Evolutionary conservation across 2,888 invertebrate genomes (phyloP).

Genomic region (Caenorhabditis becei): DNA sequence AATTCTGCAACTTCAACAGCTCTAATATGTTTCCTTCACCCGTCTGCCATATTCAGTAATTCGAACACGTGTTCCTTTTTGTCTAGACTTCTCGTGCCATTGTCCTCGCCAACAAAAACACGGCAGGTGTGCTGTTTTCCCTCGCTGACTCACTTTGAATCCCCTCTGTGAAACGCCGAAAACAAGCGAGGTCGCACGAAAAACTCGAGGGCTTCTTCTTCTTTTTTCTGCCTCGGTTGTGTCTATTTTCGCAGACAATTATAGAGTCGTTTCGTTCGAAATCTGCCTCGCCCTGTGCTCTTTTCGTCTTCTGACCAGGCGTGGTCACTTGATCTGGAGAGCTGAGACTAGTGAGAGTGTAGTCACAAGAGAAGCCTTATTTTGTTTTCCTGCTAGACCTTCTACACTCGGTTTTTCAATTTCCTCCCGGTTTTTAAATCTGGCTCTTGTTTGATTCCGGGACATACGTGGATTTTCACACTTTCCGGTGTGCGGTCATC

Average conservation of each 20-base stretch:
- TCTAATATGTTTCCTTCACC: no score
- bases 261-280: slow-evolving; percentile 1
- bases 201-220: neutral
- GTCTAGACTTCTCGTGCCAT: neutral
- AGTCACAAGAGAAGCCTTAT: neutral
- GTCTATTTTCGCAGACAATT: slow-evolving; percentile 10
- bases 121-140: neutral
- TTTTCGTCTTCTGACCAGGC: neutral
- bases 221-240: no score
- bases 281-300: neutral
- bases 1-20: no score
- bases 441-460: no score
- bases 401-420: neutral
- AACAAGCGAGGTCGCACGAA: neutral
- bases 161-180: neutral
- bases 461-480: no score
- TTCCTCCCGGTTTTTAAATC: no score
- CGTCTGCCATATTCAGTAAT: neutral
- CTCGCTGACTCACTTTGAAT: slow-evolving; percentile 5
- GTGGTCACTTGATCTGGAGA: neutral
- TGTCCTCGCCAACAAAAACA: neutral
- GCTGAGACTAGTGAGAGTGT: neutral
- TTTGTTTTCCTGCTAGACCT: neutral
- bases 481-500: no score
- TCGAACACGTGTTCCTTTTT: neutral